Conservation (phyloP, 2,797 vertebrate species). For the Eulemur coronatus region DNA sequence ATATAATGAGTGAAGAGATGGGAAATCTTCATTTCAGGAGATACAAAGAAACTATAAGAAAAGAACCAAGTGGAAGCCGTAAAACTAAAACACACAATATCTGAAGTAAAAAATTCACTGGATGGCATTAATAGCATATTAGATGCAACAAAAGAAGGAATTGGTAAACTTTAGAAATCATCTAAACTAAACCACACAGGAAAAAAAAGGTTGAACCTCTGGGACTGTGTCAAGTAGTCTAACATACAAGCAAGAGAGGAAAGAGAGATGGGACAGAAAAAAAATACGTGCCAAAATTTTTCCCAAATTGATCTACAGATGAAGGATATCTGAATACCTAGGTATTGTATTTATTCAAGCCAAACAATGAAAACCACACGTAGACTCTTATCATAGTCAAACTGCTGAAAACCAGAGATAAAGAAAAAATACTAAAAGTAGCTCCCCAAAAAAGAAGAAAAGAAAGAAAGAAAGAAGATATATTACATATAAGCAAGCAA, state of each 20-base stretch:
- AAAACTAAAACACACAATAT: not conserved
- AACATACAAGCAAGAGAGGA: not conserved
- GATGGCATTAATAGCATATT: not conserved
- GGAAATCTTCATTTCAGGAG: not conserved
- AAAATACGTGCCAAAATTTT: not conserved
- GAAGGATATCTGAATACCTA: not conserved
- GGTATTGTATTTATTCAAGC: not conserved
- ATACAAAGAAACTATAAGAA: not conserved
- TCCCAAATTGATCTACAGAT: not conserved
- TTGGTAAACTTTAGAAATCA: not conserved
- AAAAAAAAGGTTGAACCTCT: not conserved
- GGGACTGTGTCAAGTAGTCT: not conserved
- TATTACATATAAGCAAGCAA: not conserved
- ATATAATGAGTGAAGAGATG: not conserved
- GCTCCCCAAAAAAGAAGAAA: not conserved
- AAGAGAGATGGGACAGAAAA: not conserved
- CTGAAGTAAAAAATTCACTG: conserved; percentile 14
- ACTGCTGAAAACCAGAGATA: not conserved
- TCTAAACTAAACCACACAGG: not conserved
- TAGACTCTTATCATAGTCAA: not conserved
- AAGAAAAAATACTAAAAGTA: conserved; percentile 9
- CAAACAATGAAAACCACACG: not conserved
- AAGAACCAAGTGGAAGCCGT: not conserved
- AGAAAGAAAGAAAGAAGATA: too few relatives aligned
- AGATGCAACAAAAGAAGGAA: not conserved